Base-by-base conservation (phyloP, 2,113 vertebrate species). In the Poecile atricapillus region DNA sequence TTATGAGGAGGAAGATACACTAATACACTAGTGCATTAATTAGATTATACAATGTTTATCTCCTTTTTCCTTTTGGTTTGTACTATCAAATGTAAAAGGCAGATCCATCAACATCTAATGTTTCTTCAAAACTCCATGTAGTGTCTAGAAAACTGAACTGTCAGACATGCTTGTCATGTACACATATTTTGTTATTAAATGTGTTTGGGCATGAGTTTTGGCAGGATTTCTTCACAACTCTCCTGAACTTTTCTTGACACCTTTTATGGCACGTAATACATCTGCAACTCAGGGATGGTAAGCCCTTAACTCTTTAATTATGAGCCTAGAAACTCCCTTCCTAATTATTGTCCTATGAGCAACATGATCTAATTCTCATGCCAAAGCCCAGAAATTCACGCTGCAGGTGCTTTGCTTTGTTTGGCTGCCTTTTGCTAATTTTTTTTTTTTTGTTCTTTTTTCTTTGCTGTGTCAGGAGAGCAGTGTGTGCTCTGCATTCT, bases 241-340 rank as follows among this genome's bases (percentile, higher is more conserved):
- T 97, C 93, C 80, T 98, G 98, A 98, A 98, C 98, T 98, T 97
- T 98, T 89, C 95, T 94, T 98, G 98, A 98, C 98, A 98, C 98
- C 96, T 97, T 91, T 90, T 94, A 95, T 95, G 94, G 97, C 98
- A 98, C 88, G 63, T 97, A 97, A 96, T 95, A 52, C 85, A 95
- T 95, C 94, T 95, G 85, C 88, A 94, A 68, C 76, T 90, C 79
- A 83, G 83, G 83, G 69, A 80, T 77, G 83, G 90, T 93, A 96
- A 97, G 49, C 69, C 56, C 71, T 98, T 97, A 97, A 95, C 96
- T 94, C 97, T 95, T 97, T 97, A 96, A 79, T 97, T 97, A 75
- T 89, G 77, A 90, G 65, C 82, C 87, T 90, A 82, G 89, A 85
- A 92, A 78, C 87, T 83, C 77, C 90, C 92, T 95, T 84, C 84